Evolutionary conservation across 2,797 vertebrate genomes (phyloP), one percentile per base, ranked within the genome.

Genomic region (Hyperoplus immaculatus): DNA sequence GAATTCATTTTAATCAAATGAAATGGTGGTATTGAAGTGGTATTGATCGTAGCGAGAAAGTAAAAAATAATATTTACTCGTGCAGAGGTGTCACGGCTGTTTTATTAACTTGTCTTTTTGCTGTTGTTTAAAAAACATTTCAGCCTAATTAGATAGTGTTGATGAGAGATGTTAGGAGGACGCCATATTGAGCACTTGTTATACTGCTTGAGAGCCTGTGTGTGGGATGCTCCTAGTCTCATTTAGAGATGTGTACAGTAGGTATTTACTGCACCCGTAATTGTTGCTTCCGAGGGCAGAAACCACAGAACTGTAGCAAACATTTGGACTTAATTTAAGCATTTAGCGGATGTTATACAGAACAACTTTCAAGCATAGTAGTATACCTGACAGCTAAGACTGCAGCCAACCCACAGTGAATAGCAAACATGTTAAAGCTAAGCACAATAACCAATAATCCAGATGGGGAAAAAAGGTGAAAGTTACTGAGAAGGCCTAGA

Each of bases 221-320:
- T 16, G 47, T 36, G 6, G 36, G 56, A 65, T 61, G 56, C n/a
- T 4, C 4, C 2, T 43, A 29, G 41, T 68, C 21, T 63, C 13
- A 73, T 81, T 71, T 46, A 64, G 16, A 77, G 45, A 75, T 55
- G 57, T 57, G 41, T 61, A 46, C 15, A 42, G 36, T 54, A 38
- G 45, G 41, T 69, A 51, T 70, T 69, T 56, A 68, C n/a, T 63
- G 36, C 63, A 11, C 29, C 39, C 5, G 0, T 80, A 61, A 73
- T 64, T 70, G n/a, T 41, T 72, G 54, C 36, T 21, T 57, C 42
- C n/a, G 53, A 59, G 64, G 21, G 55, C 39, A 47, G 55, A 72
- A 59, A 65, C 56, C 41, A 50, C 72, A 75, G 58, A 71, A 73
- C 9, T 75, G 72, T 38, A 14, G 16, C 42, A 60, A 41, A 78